These are phyloP conservation scores for Neodiprion pinetum DNA, from an alignment of 1,140 invertebrate species.

Conservation along the genomic window DNA sequence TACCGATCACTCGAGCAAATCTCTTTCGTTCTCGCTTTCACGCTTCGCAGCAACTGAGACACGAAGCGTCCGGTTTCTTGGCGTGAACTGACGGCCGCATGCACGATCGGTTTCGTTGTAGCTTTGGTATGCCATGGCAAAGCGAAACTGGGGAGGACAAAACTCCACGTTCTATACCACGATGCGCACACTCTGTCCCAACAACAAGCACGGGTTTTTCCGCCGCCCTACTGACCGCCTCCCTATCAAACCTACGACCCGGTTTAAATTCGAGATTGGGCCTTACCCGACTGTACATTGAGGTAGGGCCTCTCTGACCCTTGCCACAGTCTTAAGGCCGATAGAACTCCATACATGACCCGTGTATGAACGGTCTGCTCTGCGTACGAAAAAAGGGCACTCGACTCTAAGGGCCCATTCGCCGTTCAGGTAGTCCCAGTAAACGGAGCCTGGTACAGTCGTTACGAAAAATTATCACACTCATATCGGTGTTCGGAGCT, in stretches of 20 bases:
- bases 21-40: not conserved
- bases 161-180: not conserved
- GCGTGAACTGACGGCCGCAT: conserved; percentile 39
- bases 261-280: not conserved
- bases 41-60: conserved; percentile 1
- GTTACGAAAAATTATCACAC: not conserved
- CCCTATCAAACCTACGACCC: not conserved
- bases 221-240: not conserved
- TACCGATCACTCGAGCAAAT: too few species aligned
- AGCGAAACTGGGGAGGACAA: not conserved
- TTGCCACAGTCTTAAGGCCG: not conserved
- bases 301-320: too few species aligned
- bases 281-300: too few species aligned
- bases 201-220: not conserved
- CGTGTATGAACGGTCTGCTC: not conserved
- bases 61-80: conserved; percentile 30
- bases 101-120: conserved; percentile 10
- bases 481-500: too few species aligned
- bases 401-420: not conserved
- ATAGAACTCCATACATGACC: not conserved
- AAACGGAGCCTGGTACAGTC: not conserved
- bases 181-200: too few species aligned
- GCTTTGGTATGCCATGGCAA: not conserved
- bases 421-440: not conserved
- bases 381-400: not conserved